Evolutionary conservation across 2,888 invertebrate species (phyloP).

Genomic region (Strigamia maritima): DNA sequence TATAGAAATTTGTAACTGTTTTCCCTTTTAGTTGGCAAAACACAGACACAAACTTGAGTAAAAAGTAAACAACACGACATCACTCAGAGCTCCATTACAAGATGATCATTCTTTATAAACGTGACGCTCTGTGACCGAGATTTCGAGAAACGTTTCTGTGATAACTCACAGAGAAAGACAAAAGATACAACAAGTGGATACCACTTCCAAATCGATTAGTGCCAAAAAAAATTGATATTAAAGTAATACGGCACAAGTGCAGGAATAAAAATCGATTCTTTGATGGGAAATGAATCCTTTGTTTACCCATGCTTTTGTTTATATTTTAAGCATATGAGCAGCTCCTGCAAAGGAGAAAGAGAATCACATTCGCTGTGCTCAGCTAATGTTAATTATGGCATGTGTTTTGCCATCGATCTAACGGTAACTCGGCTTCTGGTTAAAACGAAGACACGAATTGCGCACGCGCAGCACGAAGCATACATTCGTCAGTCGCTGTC

Average conservation of each 20-base stretch:
- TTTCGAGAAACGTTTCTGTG: neutral
- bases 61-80: constrained; percentile 3
- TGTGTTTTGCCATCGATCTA: constrained; percentile 34
- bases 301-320: neutral
- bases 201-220: neutral
- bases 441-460: neutral
- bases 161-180: neutral
- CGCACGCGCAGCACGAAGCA: neutral
- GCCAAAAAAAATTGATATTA: neutral
- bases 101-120: neutral
- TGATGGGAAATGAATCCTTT: constrained; percentile 9
- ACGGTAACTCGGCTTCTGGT: constrained; percentile 14
- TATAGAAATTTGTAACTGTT: too few species aligned
- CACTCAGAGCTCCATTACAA: neutral
- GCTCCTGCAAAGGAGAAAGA: constrained; percentile 2
- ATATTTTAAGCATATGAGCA: neutral
- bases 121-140: neutral
- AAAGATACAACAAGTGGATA: neutral
- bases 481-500: neutral
- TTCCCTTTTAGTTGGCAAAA: too few species aligned
- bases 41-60: neutral
- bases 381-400: constrained; percentile 21
- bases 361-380: neutral
- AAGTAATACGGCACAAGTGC: neutral
- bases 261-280: neutral